Evolutionary conservation across 2,888 invertebrate species (phyloP).

Genomic region (Uropetala carovei): DNA sequence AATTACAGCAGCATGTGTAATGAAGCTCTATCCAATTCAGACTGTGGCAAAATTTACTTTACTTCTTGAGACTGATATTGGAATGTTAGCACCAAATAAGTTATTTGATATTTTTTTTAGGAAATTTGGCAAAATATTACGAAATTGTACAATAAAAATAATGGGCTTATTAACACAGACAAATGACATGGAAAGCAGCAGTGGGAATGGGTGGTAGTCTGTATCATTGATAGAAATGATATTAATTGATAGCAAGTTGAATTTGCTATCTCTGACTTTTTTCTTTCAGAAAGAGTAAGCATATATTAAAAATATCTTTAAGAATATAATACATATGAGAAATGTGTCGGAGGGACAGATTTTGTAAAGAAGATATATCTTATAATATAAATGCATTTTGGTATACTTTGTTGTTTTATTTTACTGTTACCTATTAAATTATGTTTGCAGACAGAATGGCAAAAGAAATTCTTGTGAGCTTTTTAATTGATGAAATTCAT

Average conservation of each 20-base stretch:
- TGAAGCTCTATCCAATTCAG: constrained; percentile 32
- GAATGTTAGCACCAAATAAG: constrained; percentile 31
- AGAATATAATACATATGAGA: constrained; percentile 29
- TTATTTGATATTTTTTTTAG: constrained; percentile 41
- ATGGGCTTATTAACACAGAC: background rate
- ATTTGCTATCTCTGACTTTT: constrained; percentile 16
- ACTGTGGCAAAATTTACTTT: constrained; percentile 39
- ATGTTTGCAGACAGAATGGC: background rate
- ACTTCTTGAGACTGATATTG: constrained; percentile 56
- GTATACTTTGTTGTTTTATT: constrained; percentile 34
- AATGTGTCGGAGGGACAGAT: constrained; percentile 30
- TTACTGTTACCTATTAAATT: background rate
- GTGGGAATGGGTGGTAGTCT: background rate
- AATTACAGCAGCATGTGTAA: background rate
- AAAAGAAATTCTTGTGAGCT: background rate
- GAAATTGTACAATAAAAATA: constrained; percentile 27
- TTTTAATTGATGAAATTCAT: background rate
- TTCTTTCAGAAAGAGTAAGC: constrained; percentile 13
- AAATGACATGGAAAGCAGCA: background rate
- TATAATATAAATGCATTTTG: constrained; percentile 58
- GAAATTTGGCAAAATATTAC: background rate
- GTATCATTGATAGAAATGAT: constrained; percentile 20
- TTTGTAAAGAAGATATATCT: constrained; percentile 62
- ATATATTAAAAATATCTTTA: background rate
- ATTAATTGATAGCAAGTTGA: constrained; percentile 12